These are phyloP conservation scores for Pristionchus mayeri DNA, from an alignment of 2,888 invertebrate species.

Conservation along the genomic window DNA sequence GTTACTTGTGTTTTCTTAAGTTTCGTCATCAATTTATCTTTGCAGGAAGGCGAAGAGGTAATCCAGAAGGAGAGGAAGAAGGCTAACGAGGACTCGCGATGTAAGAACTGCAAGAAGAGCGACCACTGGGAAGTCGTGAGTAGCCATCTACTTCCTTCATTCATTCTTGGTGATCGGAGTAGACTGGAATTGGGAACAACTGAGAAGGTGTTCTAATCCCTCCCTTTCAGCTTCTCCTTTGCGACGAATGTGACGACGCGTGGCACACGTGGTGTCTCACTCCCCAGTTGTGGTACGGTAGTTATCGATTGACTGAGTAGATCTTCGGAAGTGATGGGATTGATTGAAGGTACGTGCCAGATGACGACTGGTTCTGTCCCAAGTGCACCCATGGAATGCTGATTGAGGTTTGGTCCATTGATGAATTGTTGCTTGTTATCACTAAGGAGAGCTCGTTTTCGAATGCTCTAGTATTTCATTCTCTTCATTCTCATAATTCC, in stretches of 20 bases:
- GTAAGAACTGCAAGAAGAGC: constrained; percentile 90
- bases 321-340: background rate
- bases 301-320: constrained; percentile 66
- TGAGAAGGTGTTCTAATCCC: too few species aligned
- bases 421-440: background rate
- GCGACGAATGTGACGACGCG: constrained; percentile 94
- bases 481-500: background rate
- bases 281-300: constrained; percentile 85
- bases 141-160: too few species aligned
- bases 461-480: background rate
- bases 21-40: background rate
- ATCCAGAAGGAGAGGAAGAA: constrained; percentile 75
- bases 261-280: constrained; percentile 96
- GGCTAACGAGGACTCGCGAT: constrained; percentile 84
- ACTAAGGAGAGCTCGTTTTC: too few species aligned
- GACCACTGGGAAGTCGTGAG: constrained; percentile 91
- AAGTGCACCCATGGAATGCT: constrained; percentile 91
- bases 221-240: constrained; percentile 86
- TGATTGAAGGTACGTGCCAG: constrained; percentile 84
- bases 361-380: constrained; percentile 98
- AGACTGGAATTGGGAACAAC: too few species aligned
- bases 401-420: constrained; percentile 79
- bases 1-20: background rate
- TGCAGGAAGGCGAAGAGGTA: constrained; percentile 54
- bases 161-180: background rate